Evolutionary conservation across 2,113 vertebrate genomes (phyloP), one percentile per base, ranked within the genome.

Genomic region (Hydropotes inermis): DNA sequence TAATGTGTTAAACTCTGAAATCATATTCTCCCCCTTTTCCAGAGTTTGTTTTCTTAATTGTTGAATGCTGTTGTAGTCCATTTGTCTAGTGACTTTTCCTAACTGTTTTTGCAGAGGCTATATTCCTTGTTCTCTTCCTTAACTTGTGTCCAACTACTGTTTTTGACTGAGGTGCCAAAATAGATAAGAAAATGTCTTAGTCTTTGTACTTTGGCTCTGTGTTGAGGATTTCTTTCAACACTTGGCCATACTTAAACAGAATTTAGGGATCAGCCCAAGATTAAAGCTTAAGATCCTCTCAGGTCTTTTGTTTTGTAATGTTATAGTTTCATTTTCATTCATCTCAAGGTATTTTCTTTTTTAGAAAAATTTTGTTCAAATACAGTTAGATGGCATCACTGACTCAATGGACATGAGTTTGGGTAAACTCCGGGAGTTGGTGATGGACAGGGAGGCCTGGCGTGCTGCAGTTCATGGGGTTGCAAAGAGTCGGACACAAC

Each of bases 111-210:
- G 57, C 25, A 79, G n/a, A 60, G 89, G 45, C n/a, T 64, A 0
- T 85, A 19, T 64, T 58, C 30, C 57, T 91, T 90, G 12, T 50
- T 79, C 1, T 86, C 30, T 87, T 60, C 45, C 15, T 57, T 64
- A 84, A 61, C 55, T 89, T 84, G n/a, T 54, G 4, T 86, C 45
- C 39, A 70, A 13, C 64, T n/a, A 13, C 6, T 52, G 8, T 89
- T 96, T 96, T 36, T 94, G n/a, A 91, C 30, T 82, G 36, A 67
- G 79, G 21, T 79, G 28, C 57, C 83, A 76, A 83, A 84, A 74
- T 27, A 88, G 84, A 64, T 21, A 67, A n/a, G 52, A 43, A 84
- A 82, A 70, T 7, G 43, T 19, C 30, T 55, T 85, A 25, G 33
- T 67, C 52, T 39, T 93, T 97, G 64, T 16, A 47, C 3, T 43